A percentile compares a stretch with the other conserved stretches of the same genome.
Conservation (phyloP, 1,140 invertebrate species). For the Drosophila bifasciata region DNA sequence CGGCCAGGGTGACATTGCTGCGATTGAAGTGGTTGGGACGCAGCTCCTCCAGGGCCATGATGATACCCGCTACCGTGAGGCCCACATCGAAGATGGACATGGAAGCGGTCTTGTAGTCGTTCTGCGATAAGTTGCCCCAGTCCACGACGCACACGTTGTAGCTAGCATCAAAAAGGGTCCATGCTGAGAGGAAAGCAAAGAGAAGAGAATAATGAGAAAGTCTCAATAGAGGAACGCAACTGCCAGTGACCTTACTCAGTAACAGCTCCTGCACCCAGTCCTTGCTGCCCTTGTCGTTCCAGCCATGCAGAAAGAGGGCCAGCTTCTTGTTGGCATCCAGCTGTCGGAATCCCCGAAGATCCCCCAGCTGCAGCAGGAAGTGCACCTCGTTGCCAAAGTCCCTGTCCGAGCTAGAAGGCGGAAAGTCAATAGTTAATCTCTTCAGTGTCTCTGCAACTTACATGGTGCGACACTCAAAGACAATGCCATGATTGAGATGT, state of each 20-base stretch:
- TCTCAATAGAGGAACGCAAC: background rate
- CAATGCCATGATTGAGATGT: conserved; percentile 72
- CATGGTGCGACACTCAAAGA: conserved; percentile 80
- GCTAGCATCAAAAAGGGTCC: conserved; percentile 64
- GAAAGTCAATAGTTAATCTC: too few species aligned
- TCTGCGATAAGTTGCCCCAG: conserved; percentile 87
- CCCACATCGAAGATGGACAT: conserved; percentile 86
- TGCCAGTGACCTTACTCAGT: conserved; percentile 45
- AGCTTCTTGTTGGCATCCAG: conserved; percentile 68
- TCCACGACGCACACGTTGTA: conserved; percentile 85
- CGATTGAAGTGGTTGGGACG: conserved; percentile 81
- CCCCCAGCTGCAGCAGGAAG: conserved; percentile 70
- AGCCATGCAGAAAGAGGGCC: conserved; percentile 78
- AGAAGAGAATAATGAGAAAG: too few species aligned
- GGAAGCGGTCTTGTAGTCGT: conserved; percentile 82
- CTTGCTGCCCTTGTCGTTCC: conserved; percentile 81
- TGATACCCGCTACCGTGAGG: conserved; percentile 86
- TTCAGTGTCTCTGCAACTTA: conserved; percentile 29
- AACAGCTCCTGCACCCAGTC: conserved; percentile 76
- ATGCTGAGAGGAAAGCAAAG: conserved; percentile 49
- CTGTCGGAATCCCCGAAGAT: conserved; percentile 67
- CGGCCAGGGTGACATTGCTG: conserved; percentile 87
- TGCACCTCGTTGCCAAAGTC: conserved; percentile 67
- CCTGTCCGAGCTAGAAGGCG: conserved; percentile 58
- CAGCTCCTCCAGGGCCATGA: conserved; percentile 86